These are phyloP conservation scores for Haemorhous mexicanus DNA, from an alignment of 2,113 vertebrate species.

Conservation along the genomic window DNA sequence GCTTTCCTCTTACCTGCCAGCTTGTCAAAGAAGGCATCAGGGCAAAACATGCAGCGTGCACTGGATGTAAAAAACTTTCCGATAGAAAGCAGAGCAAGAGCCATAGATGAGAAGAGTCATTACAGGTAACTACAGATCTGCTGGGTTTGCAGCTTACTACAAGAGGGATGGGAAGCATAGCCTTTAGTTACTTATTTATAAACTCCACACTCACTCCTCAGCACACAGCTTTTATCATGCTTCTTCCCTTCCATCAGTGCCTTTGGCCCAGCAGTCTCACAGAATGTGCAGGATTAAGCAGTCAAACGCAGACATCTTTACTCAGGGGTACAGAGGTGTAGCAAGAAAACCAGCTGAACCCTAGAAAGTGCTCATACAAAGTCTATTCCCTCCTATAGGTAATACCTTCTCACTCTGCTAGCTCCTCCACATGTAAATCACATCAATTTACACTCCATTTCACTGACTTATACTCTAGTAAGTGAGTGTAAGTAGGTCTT, in stretches of 20 bases:
- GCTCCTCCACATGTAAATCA: slow-evolving; percentile 30
- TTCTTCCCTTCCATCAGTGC: background rate
- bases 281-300: background rate
- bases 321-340: background rate
- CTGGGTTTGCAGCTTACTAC: background rate
- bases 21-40: background rate
- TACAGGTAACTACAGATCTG: background rate
- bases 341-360: background rate
- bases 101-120: background rate
- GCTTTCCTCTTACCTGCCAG: slow-evolving; percentile 25
- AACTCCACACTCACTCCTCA: background rate
- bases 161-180: background rate
- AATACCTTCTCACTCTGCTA: background rate
- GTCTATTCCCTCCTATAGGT: background rate
- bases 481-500: slow-evolving; percentile 37
- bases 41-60: rapidly evolving
- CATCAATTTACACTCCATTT: slow-evolving; percentile 48
- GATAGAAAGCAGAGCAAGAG: background rate
- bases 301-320: background rate
- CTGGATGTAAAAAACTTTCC: background rate
- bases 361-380: background rate
- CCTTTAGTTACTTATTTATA: background rate
- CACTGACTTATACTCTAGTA: slow-evolving; percentile 40
- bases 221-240: background rate
- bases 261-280: background rate